These are phyloP conservation scores for Asbolus verrucosus DNA, from an alignment of 1,140 invertebrate species.

Conservation along the genomic window DNA sequence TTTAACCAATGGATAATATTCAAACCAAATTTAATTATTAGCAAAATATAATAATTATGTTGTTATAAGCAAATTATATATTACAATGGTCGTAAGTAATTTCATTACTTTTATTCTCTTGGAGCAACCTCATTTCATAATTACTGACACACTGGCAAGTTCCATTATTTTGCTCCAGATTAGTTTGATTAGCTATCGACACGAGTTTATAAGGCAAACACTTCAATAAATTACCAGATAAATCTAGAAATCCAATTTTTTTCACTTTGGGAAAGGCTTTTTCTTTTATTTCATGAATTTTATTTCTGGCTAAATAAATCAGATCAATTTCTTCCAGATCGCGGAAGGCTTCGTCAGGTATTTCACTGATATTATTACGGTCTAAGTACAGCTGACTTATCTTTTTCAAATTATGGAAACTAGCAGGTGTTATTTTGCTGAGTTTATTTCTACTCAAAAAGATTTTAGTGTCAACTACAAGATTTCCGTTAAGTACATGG, in stretches of 20 bases:
- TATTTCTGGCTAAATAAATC: constrained; percentile 56
- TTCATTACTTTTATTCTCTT: background rate
- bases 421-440: background rate
- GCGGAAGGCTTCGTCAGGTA: background rate
- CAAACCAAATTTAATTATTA: no score
- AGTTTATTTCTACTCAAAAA: constrained; percentile 59
- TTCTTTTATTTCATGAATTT: constrained; percentile 44
- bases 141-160: constrained; percentile 50
- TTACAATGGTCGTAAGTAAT: background rate
- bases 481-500: constrained; percentile 22
- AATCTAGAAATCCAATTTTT: constrained; percentile 44
- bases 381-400: constrained; percentile 22
- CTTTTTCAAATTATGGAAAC: constrained; percentile 3
- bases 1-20: no score
- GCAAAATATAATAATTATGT: no score
- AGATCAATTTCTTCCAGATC: constrained; percentile 50
- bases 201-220: constrained; percentile 53
- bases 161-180: constrained; percentile 45
- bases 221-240: constrained; percentile 49
- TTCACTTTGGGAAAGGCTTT: constrained; percentile 43
- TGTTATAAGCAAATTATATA: no score
- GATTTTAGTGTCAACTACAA: constrained; percentile 50
- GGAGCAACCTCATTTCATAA: background rate
- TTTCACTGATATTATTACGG: background rate
- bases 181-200: constrained; percentile 28